Conservation (phyloP, 2,888 invertebrate species). For the Ophion costatus region DNA sequence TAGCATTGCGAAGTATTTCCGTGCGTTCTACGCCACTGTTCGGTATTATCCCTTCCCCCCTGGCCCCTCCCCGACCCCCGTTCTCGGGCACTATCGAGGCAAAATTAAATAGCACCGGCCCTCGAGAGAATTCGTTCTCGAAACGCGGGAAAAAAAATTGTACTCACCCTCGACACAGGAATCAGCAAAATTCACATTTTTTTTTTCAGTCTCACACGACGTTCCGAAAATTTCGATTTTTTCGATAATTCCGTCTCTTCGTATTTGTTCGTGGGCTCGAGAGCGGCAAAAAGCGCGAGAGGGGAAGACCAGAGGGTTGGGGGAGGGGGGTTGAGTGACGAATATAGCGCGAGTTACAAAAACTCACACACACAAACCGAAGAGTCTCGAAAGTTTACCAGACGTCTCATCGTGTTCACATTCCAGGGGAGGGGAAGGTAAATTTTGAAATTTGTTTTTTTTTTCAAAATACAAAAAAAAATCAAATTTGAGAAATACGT, state of each 20-base stretch:
- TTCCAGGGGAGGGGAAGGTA: too few species aligned
- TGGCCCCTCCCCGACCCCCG: conserved; percentile 20
- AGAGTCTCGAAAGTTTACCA: conserved; percentile 24
- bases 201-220: conserved; percentile 36
- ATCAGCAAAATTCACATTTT: conserved; percentile 9
- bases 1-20: background rate
- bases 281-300: conserved; percentile 54
- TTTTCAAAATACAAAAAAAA: background rate
- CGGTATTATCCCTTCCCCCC: conserved; percentile 25
- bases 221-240: conserved; percentile 49
- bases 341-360: conserved; percentile 58
- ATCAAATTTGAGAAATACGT: background rate
- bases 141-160: background rate
- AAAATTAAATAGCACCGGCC: conserved; percentile 40
- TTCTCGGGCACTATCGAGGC: conserved; percentile 8
- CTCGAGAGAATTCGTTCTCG: background rate
- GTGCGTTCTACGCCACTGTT: conserved; percentile 52
- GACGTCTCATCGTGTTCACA: conserved; percentile 19
- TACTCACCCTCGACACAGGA: conserved; percentile 30
- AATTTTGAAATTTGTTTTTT: background rate
- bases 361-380: conserved; percentile 45
- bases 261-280: conserved; percentile 15
- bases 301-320: conserved; percentile 17
- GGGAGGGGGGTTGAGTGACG: conserved; percentile 48
- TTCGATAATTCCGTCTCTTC: conserved; percentile 45